Evolutionary conservation across 2,888 invertebrate genomes (phyloP).

Genomic region (Drosophila tanythrix): DNA sequence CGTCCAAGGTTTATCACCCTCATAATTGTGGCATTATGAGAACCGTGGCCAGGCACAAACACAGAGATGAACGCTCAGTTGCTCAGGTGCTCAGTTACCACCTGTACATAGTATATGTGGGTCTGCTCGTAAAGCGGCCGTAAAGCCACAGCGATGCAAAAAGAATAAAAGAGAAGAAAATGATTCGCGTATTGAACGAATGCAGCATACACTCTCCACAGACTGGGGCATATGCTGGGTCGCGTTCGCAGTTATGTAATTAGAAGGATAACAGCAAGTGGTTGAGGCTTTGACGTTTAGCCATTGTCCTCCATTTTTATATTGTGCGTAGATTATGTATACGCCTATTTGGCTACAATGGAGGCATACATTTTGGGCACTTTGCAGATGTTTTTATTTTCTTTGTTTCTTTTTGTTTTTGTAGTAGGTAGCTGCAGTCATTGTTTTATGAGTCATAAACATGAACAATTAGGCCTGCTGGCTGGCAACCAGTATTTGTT

Average conservation of each 20-base stretch:
- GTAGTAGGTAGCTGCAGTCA: conserved; percentile 55
- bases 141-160: conserved; percentile 58
- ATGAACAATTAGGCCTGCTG: conserved; percentile 72
- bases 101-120: conserved; percentile 31
- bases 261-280: conserved; percentile 26
- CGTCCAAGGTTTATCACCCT: conserved; percentile 65
- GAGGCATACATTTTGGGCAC: conserved; percentile 31
- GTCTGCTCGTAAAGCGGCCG: conserved; percentile 66
- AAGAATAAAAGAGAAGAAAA: conserved; percentile 40
- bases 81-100: conserved; percentile 9
- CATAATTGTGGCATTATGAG: conserved; percentile 73
- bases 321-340: conserved; percentile 32
- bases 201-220: conserved; percentile 34
- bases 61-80: conserved; percentile 32
- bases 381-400: conserved; percentile 43
- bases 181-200: conserved; percentile 46
- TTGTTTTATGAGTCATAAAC: conserved; percentile 79
- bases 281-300: neutral
- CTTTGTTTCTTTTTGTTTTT: conserved; percentile 1
- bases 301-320: conserved; percentile 3
- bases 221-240: conserved; percentile 2
- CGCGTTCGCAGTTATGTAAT: conserved; percentile 19
- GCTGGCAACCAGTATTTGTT: conserved; percentile 48
- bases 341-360: conserved; percentile 31
- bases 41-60: conserved; percentile 54